Evolutionary conservation across 2,113 vertebrate genomes (phyloP).

Genomic region (Antechinus stuartii): DNA sequence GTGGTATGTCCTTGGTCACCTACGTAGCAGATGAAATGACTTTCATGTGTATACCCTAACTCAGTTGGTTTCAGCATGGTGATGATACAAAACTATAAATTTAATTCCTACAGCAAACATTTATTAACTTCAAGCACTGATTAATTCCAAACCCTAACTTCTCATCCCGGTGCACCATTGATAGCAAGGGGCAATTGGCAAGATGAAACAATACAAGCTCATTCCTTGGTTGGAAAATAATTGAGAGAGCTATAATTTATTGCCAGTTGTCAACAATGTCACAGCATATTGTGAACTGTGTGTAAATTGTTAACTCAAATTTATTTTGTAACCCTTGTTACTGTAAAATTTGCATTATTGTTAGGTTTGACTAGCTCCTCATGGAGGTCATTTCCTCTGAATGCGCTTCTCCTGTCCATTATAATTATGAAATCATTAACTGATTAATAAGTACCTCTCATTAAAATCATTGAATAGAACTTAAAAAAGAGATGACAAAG

Average conservation of each 20-base stretch:
- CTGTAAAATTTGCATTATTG: neutral
- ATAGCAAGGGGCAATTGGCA: neutral
- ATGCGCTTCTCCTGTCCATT: neutral
- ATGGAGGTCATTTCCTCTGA: neutral
- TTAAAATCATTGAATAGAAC: neutral
- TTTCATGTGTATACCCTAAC: neutral
- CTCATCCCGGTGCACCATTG: neutral
- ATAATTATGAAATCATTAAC: neutral
- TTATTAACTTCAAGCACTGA: neutral
- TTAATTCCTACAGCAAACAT: neutral
- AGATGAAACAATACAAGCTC: neutral
- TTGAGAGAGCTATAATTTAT: neutral
- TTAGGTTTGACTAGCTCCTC: neutral
- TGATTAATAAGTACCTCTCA: conserved; percentile 16
- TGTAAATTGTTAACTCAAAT: neutral
- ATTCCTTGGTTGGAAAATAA: neutral
- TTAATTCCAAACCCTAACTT: neutral
- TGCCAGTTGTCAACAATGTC: neutral
- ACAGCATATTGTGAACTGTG: neutral
- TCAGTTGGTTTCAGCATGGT: neutral
- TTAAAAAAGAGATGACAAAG: conserved; percentile 14
- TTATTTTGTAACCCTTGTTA: neutral
- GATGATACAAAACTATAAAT: too few relatives aligned
- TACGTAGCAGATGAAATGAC: neutral
- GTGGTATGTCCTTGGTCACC: neutral